Conservation (phyloP, 2,797 vertebrate species). For the Pseudotriccus pelzelni region DNA sequence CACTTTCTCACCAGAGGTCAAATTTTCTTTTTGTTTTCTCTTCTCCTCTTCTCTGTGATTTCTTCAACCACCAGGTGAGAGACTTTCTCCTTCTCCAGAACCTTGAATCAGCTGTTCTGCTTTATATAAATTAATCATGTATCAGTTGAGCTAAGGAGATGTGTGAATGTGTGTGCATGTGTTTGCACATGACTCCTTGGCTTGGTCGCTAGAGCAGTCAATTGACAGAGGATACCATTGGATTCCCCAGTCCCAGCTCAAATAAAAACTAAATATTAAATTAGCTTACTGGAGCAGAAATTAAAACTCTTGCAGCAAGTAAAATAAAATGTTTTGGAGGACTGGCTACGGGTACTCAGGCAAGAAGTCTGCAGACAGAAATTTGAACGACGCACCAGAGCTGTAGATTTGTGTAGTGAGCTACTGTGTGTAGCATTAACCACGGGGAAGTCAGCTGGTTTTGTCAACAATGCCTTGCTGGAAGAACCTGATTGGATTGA, state of each 20-base stretch:
- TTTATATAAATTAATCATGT: background rate
- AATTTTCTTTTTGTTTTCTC: background rate
- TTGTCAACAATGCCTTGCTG: background rate
- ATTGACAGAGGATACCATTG: background rate
- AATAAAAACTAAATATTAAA: background rate
- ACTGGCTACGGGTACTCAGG: background rate
- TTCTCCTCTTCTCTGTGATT: background rate
- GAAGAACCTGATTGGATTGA: background rate
- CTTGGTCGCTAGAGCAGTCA: background rate
- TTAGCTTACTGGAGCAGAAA: background rate
- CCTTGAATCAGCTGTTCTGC: background rate
- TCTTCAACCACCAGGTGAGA: background rate
- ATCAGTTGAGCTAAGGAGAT: background rate
- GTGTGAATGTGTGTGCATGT: accelerated
- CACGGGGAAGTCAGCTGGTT: background rate
- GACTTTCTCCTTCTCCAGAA: background rate
- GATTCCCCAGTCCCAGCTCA: background rate
- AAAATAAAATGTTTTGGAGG: background rate
- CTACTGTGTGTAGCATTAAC: background rate
- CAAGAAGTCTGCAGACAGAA: background rate
- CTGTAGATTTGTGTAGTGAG: background rate
- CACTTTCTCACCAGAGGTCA: background rate
- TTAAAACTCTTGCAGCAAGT: background rate
- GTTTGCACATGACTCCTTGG: background rate
- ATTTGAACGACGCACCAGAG: background rate